Base-by-base conservation (phyloP, 2,888 invertebrate genomes). In the Lasioglossum lativentre region DNA sequence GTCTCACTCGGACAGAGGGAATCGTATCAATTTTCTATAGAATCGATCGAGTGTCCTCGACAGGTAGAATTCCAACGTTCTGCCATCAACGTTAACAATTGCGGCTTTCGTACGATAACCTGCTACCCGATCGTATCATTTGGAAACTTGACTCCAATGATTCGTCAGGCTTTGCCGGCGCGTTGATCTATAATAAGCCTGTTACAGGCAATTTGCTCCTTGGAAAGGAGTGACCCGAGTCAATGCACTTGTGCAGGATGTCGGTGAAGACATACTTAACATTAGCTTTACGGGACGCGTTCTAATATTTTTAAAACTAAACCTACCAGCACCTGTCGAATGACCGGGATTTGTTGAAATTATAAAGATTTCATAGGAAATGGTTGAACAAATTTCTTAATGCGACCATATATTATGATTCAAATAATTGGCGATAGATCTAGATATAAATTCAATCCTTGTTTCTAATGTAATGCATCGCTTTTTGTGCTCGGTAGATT, bases 241-340 rank as follows among this genome's bases (percentile, higher is more conserved):
- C 59, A 63, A 63, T 63, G 59, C 59, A 63, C 59, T 63, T 63
- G 30, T 16, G 30, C 30, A 63, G 59, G 59, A 63, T 63, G 6
- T 4, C 59, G n/a, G 5, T 16, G 59, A 27, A 6, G 59, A 63
- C 14, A 63, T 30, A 27, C 59, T 6, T 52, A 10, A 52, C 52
- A 3, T 8, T 23, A 52, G 8, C 23, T 52, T 52, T n/a, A 23
- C 23, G 8, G 52, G 23, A 52, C 52, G 52, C 23, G 23, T 52
- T 52, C 52, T 10, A 52, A 52, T 23, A n/a, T 52, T 52, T 52
- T 52, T 52, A 23, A 0, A 6, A 8, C 19, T 23, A 23, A 23
- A 8, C 23, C 2, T 8, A 45, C 16, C 45, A 45, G 45, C 45
- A 45, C 16, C 5, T 16, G 34, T 34, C 2, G 34, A 34, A 34